These are phyloP conservation scores for Papilio helenus DNA, from an alignment of 1,140 invertebrate species.

Conservation along the genomic window DNA sequence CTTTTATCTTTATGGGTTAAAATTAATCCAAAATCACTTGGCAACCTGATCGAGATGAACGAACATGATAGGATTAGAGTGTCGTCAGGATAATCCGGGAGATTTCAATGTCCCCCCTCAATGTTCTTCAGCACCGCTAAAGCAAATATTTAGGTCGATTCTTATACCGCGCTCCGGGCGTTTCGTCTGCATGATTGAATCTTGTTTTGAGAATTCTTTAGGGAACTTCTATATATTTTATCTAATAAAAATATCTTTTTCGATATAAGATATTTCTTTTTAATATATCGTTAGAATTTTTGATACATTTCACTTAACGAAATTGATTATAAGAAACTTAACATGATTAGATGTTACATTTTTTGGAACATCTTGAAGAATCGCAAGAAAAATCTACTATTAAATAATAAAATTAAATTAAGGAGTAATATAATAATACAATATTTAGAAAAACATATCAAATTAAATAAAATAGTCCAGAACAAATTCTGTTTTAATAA, in stretches of 20 bases:
- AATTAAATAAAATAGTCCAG: no score
- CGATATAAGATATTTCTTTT: not conserved
- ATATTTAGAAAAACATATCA: not conserved
- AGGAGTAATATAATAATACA: not conserved
- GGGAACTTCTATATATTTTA: constrained; percentile 4
- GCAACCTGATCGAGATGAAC: constrained; percentile 42
- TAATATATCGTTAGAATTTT: constrained; percentile 7
- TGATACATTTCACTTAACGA: not conserved
- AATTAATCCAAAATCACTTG: constrained; percentile 53
- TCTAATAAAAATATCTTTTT: not conserved
- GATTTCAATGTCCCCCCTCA: constrained; percentile 39
- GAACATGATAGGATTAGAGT: constrained; percentile 44
- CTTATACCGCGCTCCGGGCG: constrained; percentile 17
- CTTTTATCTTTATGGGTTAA: constrained; percentile 41
- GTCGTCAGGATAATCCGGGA: constrained; percentile 42
- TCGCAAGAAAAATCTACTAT: not conserved
- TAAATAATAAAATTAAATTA: no score
- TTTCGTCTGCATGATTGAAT: constrained; percentile 31
- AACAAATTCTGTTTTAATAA: no score
- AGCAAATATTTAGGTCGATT: constrained; percentile 34
- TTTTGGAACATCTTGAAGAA: not conserved
- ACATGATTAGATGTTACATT: not conserved
- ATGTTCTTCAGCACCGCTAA: constrained; percentile 20
- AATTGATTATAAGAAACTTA: not conserved
- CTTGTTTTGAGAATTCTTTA: constrained; percentile 25